These are phyloP conservation scores for Sthenelais limicola DNA, from an alignment of 2,888 invertebrate genomes.

Conservation along the genomic window DNA sequence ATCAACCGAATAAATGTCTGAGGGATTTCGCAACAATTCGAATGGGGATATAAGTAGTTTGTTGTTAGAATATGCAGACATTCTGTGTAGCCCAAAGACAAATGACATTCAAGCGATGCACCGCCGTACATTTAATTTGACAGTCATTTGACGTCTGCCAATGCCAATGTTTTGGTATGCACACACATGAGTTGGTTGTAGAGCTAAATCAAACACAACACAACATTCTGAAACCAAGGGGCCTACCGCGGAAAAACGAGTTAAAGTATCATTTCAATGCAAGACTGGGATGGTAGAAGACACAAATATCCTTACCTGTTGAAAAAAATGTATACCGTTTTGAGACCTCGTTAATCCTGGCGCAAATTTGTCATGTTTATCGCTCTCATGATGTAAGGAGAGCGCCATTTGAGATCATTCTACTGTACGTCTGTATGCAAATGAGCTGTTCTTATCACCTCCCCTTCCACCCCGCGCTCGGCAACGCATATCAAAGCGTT, in stretches of 20 bases:
- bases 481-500: neutral
- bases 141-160: constrained; percentile 5
- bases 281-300: neutral
- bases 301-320: constrained; percentile 36
- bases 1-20: too few species aligned
- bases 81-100: too few species aligned
- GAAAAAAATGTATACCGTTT: constrained; percentile 27
- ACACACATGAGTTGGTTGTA: constrained; percentile 23
- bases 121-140: too few species aligned
- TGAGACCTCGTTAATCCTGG: constrained; percentile 36
- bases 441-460: constrained; percentile 39
- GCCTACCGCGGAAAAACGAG: neutral
- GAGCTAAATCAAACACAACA: constrained; percentile 35
- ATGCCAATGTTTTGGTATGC: constrained; percentile 37
- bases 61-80: too few species aligned
- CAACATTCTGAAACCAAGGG: constrained; percentile 36
- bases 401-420: constrained; percentile 47
- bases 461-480: constrained; percentile 25
- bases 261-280: neutral
- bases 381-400: constrained; percentile 44
- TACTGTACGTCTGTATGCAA: constrained; percentile 42
- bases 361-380: constrained; percentile 40
- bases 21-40: too few species aligned
- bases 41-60: too few species aligned
- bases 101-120: too few species aligned